Evolutionary conservation across 2,113 vertebrate genomes (phyloP), one percentile per base, ranked within the genome.

Genomic region (Melospiza melodia): DNA sequence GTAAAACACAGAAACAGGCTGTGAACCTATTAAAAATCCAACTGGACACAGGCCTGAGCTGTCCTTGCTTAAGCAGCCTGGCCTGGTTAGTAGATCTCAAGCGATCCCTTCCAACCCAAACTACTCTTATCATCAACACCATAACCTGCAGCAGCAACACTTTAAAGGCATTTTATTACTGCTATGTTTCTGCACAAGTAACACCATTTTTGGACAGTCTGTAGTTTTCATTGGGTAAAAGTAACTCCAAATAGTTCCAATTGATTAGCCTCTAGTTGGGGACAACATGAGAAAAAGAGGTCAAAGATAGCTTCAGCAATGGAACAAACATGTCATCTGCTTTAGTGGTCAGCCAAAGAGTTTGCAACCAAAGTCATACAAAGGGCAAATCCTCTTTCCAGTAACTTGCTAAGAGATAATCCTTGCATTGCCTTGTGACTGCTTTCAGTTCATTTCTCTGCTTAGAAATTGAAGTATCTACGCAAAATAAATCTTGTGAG

Each of bases 231-330:
- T 4, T 75, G 71, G 51, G 23, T 79, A 92, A n/a, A 79, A 95
- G 37, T 89, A 85, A 89, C 39, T 84, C 68, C 67, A 93, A 80
- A 89, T 72, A 78, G n/a, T 58, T 89, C 18, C 30, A 92, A 95
- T 86, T 28, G 74, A 91, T 95, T 83, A 83, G 33, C 22, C 15
- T 67, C 43, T 68, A 37, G 44, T 8, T 95, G 66, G 48, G 51
- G 57, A 54, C 68, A 87, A 90, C 19, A 37, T 75, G 63, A 90
- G 71, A 69, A 92, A 95, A 91, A 57, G 41, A 94, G 92, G 84
- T 92, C 95, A 96, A 91, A 95, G 55, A 89, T 31, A 76, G 77
- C 79, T 94, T 89, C 90, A 91, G 75, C 90, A 96, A 94, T 78
- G 84, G 94, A 97, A 94, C 90, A 93, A 96, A 78, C 27, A 55